These are phyloP conservation scores for Leptoteleia sp. DNA, from an alignment of 1,140 invertebrate species.

Conservation along the genomic window DNA sequence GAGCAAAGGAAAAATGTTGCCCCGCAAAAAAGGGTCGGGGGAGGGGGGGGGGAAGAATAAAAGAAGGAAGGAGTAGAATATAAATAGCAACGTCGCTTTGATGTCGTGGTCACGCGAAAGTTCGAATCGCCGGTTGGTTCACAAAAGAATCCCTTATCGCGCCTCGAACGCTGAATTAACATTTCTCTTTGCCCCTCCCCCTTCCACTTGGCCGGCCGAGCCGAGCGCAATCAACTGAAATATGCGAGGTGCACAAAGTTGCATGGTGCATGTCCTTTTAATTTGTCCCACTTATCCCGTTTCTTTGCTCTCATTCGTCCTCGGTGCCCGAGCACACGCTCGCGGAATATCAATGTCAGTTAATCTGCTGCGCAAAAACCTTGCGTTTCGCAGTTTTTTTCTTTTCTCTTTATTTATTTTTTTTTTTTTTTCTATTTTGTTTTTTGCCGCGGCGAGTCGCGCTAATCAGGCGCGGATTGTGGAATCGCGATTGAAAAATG, in stretches of 20 bases:
- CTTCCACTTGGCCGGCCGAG: not conserved
- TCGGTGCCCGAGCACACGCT: slow-evolving; percentile 45
- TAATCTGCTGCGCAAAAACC: slow-evolving; percentile 45
- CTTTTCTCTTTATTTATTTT: too few species aligned
- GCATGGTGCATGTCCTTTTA: slow-evolving; percentile 58
- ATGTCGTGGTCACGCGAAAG: slow-evolving; percentile 33
- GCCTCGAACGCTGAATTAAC: slow-evolving; percentile 19
- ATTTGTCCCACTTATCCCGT: slow-evolving; percentile 71
- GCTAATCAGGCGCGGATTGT: slow-evolving; percentile 17
- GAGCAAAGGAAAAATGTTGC: slow-evolving; percentile 1
- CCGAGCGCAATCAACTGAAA: slow-evolving; percentile 29
- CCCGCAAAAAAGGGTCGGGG: not conserved
- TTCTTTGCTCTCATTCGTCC: slow-evolving; percentile 70
- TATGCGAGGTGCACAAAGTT: slow-evolving; percentile 36
- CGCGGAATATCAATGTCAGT: slow-evolving; percentile 55
- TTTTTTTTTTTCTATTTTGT: too few species aligned
- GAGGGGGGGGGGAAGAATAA: not conserved
- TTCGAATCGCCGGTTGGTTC: slow-evolving; percentile 7
- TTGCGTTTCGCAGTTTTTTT: slow-evolving; percentile 11
- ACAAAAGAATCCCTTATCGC: slow-evolving; percentile 48
- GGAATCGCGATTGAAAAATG: slow-evolving; percentile 22
- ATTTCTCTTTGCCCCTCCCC: slow-evolving; percentile 13
- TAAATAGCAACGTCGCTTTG: slow-evolving; percentile 6
- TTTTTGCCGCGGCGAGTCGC: slow-evolving; percentile 22
- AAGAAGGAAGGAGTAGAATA: not conserved